Conservation (phyloP, 2,888 invertebrate genomes). For the Megalurothrips usitatus region DNA sequence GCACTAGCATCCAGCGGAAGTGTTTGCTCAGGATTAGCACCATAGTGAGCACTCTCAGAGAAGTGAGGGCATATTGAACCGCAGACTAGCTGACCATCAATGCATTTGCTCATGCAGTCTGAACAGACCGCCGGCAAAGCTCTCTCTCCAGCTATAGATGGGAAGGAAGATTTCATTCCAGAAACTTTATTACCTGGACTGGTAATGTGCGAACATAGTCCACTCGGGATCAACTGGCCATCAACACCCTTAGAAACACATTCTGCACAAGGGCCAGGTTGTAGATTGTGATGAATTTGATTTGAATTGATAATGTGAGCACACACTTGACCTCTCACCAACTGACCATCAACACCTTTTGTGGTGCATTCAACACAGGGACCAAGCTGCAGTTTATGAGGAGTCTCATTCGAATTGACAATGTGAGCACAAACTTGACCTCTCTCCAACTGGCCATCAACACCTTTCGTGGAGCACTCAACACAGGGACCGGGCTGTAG, state of each 20-base stretch:
- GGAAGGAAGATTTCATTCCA: no score
- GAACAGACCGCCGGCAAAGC: neutral
- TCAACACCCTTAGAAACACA: neutral
- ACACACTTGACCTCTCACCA: neutral
- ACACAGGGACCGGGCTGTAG: neutral
- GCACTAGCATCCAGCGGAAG: neutral
- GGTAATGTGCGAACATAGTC: neutral
- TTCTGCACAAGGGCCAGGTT: neutral
- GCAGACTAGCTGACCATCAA: neutral
- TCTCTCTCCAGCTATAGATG: no score
- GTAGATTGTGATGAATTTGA: neutral
- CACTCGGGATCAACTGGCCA: neutral
- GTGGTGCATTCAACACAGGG: neutral
- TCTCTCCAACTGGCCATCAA: neutral
- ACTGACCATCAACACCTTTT: neutral
- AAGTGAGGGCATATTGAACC: neutral
- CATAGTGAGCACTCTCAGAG: neutral
- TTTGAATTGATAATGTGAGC: neutral
- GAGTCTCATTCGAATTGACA: neutral
- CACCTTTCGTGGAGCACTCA: neutral
- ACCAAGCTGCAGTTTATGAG: no score
- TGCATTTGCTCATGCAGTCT: neutral
- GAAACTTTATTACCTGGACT: neutral
- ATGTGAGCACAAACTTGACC: conserved; percentile 3
- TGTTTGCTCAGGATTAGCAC: neutral